These are phyloP conservation scores for Xerus rutilus DNA, from an alignment of 2,797 vertebrate species.

Conservation along the genomic window DNA sequence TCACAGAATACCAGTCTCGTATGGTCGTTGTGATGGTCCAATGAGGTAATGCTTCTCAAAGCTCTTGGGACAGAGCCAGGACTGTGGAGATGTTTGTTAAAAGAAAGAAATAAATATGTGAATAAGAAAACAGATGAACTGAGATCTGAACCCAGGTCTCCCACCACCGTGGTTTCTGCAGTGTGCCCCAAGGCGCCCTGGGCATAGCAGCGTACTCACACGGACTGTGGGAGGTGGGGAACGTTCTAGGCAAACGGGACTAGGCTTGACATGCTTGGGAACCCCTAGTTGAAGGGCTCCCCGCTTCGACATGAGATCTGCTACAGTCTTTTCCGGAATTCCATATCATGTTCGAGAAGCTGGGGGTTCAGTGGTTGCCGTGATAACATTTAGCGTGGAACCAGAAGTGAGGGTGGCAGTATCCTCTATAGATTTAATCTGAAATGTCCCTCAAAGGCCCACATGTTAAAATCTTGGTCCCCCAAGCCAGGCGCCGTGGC, in stretches of 20 bases:
- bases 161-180: neutral
- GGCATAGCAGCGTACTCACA: neutral
- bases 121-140: neutral
- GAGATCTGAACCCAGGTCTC: neutral
- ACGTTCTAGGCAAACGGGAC: neutral
- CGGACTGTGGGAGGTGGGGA: neutral
- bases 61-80: neutral
- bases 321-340: neutral
- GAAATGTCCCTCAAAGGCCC: neutral
- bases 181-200: neutral
- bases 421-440: neutral
- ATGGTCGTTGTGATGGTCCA: neutral
- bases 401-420: neutral
- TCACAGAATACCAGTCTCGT: neutral
- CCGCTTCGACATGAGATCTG: neutral
- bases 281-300: neutral
- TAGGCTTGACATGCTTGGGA: rapidly evolving
- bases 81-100: neutral
- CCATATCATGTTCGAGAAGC: neutral
- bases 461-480: neutral
- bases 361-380: neutral
- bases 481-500: no score
- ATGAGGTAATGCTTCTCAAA: neutral
- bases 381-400: neutral
- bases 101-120: neutral